These are phyloP conservation scores for Cercopithecus neglectus DNA, from an alignment of 2,797 vertebrate species.

Conservation along the genomic window DNA sequence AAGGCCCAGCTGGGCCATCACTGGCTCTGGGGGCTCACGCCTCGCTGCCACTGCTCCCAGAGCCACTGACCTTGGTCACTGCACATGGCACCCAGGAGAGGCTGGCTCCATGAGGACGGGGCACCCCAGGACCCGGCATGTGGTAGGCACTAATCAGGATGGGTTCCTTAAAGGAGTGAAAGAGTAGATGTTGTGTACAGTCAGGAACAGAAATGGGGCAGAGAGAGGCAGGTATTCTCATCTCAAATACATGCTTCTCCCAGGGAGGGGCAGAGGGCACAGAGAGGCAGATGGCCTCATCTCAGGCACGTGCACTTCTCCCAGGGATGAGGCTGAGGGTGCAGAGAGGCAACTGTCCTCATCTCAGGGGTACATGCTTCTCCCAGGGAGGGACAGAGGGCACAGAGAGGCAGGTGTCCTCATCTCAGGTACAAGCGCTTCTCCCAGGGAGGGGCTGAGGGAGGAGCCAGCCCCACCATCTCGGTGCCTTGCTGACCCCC, in stretches of 20 bases:
- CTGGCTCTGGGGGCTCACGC: neutral
- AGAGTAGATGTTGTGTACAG: neutral
- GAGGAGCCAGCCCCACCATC: no score
- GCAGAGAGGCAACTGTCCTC: no score
- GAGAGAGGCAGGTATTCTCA: neutral
- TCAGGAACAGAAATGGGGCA: neutral
- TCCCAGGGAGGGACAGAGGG: no score
- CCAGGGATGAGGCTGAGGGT: neutral
- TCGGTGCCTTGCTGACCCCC: neutral
- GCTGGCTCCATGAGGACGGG: neutral
- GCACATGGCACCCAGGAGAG: rapidly evolving
- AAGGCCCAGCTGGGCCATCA: neutral
- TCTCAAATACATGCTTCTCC: neutral
- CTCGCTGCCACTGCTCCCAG: no score
- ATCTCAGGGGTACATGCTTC: neutral
- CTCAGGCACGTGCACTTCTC: neutral
- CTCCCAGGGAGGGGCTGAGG: neutral
- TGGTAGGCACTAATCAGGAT: neutral
- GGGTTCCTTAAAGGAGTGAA: neutral
- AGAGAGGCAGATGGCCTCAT: no score
- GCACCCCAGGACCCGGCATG: neutral
- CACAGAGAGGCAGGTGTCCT: neutral
- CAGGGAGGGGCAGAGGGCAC: no score
- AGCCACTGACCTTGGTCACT: neutral
- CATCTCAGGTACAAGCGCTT: neutral